phyloP scores from a whole-genome alignment of 2,113 vertebrate genomes.

The Forbesichthys papilliferus region DNA sequence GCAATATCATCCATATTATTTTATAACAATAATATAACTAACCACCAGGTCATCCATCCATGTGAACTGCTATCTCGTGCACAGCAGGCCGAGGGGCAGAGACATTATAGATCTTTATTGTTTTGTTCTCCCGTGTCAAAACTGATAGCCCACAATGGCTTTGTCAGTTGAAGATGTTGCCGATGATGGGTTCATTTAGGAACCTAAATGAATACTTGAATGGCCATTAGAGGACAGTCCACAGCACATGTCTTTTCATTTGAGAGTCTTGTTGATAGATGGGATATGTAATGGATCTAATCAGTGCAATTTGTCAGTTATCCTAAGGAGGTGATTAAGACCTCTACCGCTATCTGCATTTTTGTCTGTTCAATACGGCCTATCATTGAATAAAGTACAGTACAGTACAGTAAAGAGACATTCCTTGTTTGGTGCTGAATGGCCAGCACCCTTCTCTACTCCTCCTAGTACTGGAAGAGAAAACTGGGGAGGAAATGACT shows the following conservation, averaged over 20 bases:
- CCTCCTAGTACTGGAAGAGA: too few species aligned
- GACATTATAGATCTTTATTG: conserved; percentile 1
- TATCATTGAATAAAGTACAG: background rate
- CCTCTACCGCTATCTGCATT: conserved; percentile 10
- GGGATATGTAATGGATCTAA: conserved; percentile 1
- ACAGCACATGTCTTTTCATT: background rate
- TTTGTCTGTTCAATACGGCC: background rate
- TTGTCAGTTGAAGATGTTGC: conserved; percentile 3
- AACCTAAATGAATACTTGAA: conserved; percentile 2
- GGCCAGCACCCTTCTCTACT: too few species aligned
- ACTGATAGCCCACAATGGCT: background rate
- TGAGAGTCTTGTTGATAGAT: conserved; percentile 12
- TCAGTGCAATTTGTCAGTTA: conserved; percentile 6
- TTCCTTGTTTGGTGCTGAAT: too few species aligned
- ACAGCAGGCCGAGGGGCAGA: too few species aligned
- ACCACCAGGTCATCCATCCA: too few species aligned
- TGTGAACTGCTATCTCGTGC: too few species aligned
- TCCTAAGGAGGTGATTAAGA: conserved; percentile 11
- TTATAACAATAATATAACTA: too few species aligned
- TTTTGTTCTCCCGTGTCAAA: background rate
- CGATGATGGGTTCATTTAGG: background rate
- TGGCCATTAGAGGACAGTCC: conserved; percentile 2
- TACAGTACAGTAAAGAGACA: too few species aligned
- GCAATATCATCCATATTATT: too few species aligned
- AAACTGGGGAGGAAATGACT: too few species aligned